Base-by-base conservation (phyloP, 92 coral and sea anemone genomes). In the Porites rus region DNA sequence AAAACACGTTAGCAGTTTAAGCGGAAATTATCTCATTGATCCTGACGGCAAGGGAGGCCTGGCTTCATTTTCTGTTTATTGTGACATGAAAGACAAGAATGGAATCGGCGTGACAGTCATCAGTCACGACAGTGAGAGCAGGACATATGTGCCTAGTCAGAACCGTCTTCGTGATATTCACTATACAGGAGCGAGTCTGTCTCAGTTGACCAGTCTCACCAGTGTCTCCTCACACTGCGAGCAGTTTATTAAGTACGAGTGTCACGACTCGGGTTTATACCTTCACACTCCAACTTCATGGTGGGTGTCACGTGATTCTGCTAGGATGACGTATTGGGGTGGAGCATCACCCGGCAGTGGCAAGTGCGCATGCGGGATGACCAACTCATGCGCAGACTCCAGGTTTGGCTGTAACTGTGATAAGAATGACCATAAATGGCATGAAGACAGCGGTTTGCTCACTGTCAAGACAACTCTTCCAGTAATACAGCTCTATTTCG, bases 301-400 rank as follows among this genome's bases (percentile, higher is more conserved):
- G 87, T 84, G 87, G 87, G 87, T 84, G 31, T 84, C 87, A 61
- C 87, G 81, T 50, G 87, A 74, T 25, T 74, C 64, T 9, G 3
- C 52, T 13, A 63, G 31, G 74, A 84, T 84, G 87, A 62, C 63
- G 52, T 73, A 73, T 65, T 84, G 81, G 88, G 88, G 81, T 0
- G 88, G 88, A 14, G 88, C 88, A 17, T 61, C 86, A 31, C 77
- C 81, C 8, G 88, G 46, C 3, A 84, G 88, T 53, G 74, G 74
- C 21, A 86, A 90, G 84, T 90, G 93, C 90, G 91, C 91, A 81
- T 90, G 93, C 78, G 91, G 91, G 80, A 87, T 86, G 88, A 90
- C 93, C 58, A 81, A 68, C 54, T 63, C 92, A 3, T 91, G 94
- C 21, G 94, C 61, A 31, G 12, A 38, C 53, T 0, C 56, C 53